A percentile compares a stretch with the other conserved stretches of the same genome.
These are phyloP conservation scores for Pithecia hirsuta DNA, from an alignment of 2,797 vertebrate species.

Conservation along the genomic window DNA sequence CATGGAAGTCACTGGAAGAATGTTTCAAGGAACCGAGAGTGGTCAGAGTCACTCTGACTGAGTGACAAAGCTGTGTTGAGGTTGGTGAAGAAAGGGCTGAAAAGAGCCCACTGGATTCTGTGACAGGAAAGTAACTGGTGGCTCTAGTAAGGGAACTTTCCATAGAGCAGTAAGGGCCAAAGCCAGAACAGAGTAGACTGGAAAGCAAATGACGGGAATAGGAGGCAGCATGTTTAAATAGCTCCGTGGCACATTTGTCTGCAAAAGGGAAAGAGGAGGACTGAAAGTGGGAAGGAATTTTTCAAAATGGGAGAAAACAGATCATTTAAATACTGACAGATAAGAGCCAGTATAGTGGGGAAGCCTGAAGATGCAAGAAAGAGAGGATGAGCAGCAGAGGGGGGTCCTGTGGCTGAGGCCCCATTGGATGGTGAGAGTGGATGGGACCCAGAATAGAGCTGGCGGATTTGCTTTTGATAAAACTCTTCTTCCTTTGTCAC, in stretches of 20 bases:
- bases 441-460: background rate
- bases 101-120: background rate
- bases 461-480: background rate
- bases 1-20: background rate
- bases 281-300: background rate
- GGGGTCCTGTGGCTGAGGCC: accelerated
- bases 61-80: background rate
- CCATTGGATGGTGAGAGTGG: background rate
- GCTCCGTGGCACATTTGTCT: background rate
- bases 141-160: background rate
- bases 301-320: background rate
- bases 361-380: background rate
- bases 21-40: background rate
- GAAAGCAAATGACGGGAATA: background rate
- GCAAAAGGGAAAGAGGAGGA: background rate
- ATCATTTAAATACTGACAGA: background rate
- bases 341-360: background rate
- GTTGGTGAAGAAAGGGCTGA: background rate
- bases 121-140: background rate
- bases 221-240: background rate
- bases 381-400: background rate
- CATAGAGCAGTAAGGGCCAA: background rate
- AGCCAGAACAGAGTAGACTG: background rate
- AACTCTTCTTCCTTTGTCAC: background rate
- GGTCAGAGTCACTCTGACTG: background rate